phyloP scores from a whole-genome alignment of 2,113 vertebrate genomes.

The Polypterus bichir region DNA sequence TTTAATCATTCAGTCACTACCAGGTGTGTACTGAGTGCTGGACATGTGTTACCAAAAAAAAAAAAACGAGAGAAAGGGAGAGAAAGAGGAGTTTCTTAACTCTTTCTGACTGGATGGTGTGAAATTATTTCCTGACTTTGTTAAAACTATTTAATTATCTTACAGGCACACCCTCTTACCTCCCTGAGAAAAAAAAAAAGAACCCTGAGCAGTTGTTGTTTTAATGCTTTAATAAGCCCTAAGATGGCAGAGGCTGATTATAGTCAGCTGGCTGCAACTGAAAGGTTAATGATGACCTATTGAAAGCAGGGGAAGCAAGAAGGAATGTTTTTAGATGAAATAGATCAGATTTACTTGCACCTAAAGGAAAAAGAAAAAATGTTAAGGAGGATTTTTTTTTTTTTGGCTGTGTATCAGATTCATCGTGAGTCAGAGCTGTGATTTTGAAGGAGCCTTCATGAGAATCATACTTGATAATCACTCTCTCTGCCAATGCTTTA shows the following conservation, averaged over 20 bases:
- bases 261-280: conserved; percentile 46
- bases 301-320: conserved; percentile 33
- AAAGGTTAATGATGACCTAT: conserved; percentile 41
- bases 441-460: conserved; percentile 3
- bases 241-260: conserved; percentile 54
- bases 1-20: conserved; percentile 41
- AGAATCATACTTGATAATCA: too few relatives aligned
- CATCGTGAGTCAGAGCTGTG: conserved; percentile 15
- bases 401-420: conserved; percentile 14
- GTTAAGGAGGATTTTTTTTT: conserved; percentile 12
- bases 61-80: too few relatives aligned
- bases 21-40: conserved; percentile 41
- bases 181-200: conserved; percentile 26
- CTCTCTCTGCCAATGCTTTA: too few relatives aligned
- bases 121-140: conserved; percentile 42
- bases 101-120: conserved; percentile 27
- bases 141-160: conserved; percentile 39
- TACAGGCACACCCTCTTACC: conserved; percentile 19
- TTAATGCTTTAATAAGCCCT: conserved; percentile 48
- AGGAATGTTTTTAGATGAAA: conserved; percentile 27
- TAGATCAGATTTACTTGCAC: conserved; percentile 29
- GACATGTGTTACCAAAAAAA: conserved; percentile 29
- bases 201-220: conserved; percentile 44
- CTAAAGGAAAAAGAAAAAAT: conserved; percentile 15
- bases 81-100: conserved; percentile 25